Evolutionary conservation across 1,140 invertebrate species (phyloP).

Genomic region (Bombus confusus): DNA sequence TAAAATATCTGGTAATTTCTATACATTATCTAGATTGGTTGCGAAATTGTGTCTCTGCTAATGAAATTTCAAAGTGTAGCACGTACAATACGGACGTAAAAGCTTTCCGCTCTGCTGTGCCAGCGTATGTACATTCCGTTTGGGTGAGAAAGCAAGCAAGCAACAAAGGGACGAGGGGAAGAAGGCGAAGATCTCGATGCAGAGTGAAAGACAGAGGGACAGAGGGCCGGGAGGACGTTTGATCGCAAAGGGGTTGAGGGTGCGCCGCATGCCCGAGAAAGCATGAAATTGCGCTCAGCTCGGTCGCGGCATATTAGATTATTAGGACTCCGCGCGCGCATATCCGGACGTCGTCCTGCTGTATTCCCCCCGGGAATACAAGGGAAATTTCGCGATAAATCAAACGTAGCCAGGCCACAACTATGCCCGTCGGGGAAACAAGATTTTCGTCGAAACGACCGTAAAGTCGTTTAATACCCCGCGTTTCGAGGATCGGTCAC

Average conservation of each 20-base stretch:
- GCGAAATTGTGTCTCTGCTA: too few relatives aligned
- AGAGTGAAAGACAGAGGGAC: constrained; percentile 42
- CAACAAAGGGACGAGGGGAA: not conserved
- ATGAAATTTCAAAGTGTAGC: too few relatives aligned
- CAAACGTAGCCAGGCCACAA: constrained; percentile 51
- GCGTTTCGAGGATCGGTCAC: not conserved
- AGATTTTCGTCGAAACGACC: constrained; percentile 46
- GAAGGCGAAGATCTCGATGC: not conserved
- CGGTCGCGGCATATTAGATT: constrained; percentile 68
- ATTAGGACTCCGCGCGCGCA: constrained; percentile 58
- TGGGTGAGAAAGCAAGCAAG: not conserved
- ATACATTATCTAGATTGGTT: too few relatives aligned
- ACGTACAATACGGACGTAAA: too few relatives aligned
- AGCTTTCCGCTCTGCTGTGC: too few relatives aligned
- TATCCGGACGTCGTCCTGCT: constrained; percentile 32
- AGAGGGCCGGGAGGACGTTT: constrained; percentile 23
- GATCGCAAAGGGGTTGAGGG: constrained; percentile 29
- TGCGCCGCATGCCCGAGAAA: constrained; percentile 53
- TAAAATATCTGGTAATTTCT: too few relatives aligned
- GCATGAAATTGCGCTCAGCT: constrained; percentile 70
- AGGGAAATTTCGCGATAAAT: constrained; percentile 63
- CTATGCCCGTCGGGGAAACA: constrained; percentile 32
- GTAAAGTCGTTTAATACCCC: constrained; percentile 46
- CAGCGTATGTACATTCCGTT: not conserved
- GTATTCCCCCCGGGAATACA: constrained; percentile 28